Conservation (phyloP, 2,113 vertebrate species). For the Lycaon pictus region DNA sequence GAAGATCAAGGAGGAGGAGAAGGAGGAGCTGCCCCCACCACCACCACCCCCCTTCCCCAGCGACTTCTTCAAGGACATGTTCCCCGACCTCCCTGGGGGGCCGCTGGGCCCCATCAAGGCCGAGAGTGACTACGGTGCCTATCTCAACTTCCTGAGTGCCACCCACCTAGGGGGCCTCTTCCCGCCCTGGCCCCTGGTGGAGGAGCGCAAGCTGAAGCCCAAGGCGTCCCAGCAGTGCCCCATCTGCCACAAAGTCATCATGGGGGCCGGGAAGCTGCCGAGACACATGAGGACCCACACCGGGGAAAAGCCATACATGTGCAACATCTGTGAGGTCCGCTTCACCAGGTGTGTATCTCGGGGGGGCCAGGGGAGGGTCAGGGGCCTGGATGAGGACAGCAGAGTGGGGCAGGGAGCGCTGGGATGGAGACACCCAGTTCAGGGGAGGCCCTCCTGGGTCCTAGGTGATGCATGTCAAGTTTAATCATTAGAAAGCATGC, state of each 20-base stretch:
- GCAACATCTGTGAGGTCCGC: constrained; percentile 98
- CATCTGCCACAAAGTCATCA: constrained; percentile 99
- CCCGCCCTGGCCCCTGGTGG: constrained; percentile 96
- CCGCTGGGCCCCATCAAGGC: constrained; percentile 94
- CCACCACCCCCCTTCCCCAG: constrained; percentile 89
- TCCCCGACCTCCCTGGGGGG: constrained; percentile 86
- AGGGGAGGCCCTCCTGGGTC: accelerated
- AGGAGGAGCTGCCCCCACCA: constrained; percentile 91
- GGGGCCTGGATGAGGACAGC: accelerated
- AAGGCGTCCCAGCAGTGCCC: constrained; percentile 99
- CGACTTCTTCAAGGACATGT: constrained; percentile 96
- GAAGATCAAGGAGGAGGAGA: constrained; percentile 97
- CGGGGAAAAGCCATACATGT: constrained; percentile 99
- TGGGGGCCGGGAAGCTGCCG: constrained; percentile 98
- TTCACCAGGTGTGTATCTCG: constrained; percentile 95
- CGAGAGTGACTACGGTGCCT: constrained; percentile 94
- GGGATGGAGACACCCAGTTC: neutral
- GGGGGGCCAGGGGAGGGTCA: too few species aligned
- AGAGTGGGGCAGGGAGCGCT: accelerated
- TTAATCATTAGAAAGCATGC: neutral
- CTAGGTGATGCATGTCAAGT: accelerated
- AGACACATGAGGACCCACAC: constrained; percentile 99
- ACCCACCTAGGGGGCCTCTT: constrained; percentile 95
- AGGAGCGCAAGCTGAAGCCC: constrained; percentile 98
- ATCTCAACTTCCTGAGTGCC: constrained; percentile 96